Conservation (phyloP, 2,888 invertebrate species). For the Cheiracanthium punctorium region DNA sequence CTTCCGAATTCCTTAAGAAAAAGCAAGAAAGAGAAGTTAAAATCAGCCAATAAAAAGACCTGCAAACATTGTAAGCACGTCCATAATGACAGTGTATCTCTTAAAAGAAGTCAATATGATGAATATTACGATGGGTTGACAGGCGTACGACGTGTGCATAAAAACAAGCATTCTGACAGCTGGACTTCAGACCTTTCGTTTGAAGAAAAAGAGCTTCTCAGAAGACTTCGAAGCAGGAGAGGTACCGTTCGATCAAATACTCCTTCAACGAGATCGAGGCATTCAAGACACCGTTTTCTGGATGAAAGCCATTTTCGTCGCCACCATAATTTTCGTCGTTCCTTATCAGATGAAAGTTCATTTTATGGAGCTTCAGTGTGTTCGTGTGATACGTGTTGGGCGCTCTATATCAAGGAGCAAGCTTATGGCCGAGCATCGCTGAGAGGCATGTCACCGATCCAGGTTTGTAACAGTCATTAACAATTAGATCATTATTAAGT, state of each 20-base stretch:
- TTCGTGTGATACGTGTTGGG: constrained; percentile 52
- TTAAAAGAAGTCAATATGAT: constrained; percentile 38
- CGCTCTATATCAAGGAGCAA: constrained; percentile 35
- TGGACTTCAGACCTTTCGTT: constrained; percentile 55
- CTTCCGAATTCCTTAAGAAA: neutral
- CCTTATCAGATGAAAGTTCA: constrained; percentile 46
- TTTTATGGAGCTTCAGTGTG: constrained; percentile 31
- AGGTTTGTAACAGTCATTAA: constrained; percentile 5
- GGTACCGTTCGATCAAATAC: constrained; percentile 31
- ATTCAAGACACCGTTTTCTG: neutral
- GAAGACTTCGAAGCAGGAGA: constrained; percentile 31
- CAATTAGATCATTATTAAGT: no score
- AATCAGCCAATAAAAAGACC: neutral
- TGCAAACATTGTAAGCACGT: constrained; percentile 36
- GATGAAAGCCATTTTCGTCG: constrained; percentile 27
- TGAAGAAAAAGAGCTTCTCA: constrained; percentile 46
- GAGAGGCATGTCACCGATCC: constrained; percentile 24
- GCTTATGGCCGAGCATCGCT: constrained; percentile 54
- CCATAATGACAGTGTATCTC: neutral
- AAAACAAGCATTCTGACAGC: constrained; percentile 39
- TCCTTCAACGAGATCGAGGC: constrained; percentile 10
- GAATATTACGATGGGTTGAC: constrained; percentile 47
- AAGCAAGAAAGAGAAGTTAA: constrained; percentile 26
- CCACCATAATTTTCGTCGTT: constrained; percentile 30
- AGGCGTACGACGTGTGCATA: neutral